Evolutionary conservation across 92 coral and sea anemone genomes (phyloP).

Genomic region (Zoanthus solanderi): DNA sequence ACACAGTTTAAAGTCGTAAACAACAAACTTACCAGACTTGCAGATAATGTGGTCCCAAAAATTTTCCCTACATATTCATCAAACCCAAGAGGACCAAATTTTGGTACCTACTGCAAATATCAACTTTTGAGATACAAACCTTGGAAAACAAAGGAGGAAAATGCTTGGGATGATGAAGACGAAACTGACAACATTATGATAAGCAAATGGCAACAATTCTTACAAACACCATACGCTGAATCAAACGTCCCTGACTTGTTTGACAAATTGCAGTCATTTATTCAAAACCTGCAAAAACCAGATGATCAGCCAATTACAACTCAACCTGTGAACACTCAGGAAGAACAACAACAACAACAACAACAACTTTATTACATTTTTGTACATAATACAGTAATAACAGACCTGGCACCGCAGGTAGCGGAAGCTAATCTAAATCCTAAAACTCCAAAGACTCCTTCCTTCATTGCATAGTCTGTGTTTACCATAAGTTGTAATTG

Average conservation of each 20-base stretch:
- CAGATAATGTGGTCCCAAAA: constrained; percentile 74
- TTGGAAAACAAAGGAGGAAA: constrained; percentile 71
- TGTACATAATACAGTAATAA: too few relatives aligned
- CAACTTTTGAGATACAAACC: constrained; percentile 77
- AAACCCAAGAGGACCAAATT: constrained; percentile 82
- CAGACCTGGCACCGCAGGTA: too few relatives aligned
- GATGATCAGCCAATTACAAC: constrained; percentile 39
- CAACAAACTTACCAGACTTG: constrained; percentile 62
- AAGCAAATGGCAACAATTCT: constrained; percentile 76
- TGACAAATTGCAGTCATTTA: constrained; percentile 72
- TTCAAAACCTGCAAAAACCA: constrained; percentile 68
- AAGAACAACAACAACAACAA: too few relatives aligned
- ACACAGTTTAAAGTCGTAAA: constrained; percentile 70
- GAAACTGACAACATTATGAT: constrained; percentile 67
- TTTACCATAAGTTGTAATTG: too few relatives aligned
- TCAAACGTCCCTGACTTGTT: constrained; percentile 82
- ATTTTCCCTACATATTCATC: constrained; percentile 69
- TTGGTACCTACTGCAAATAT: constrained; percentile 73
- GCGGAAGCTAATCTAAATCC: too few relatives aligned
- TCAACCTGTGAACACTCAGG: constrained; percentile 30
- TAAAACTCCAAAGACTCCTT: too few relatives aligned
- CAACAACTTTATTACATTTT: too few relatives aligned
- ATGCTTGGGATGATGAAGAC: constrained; percentile 15
- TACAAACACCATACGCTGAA: constrained; percentile 78
- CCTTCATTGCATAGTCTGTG: too few relatives aligned